A percentile compares a stretch with the other conserved stretches of the same genome.
Evolutionary conservation across 2,113 vertebrate species (phyloP).

Genomic region (Tupaia tana): DNA sequence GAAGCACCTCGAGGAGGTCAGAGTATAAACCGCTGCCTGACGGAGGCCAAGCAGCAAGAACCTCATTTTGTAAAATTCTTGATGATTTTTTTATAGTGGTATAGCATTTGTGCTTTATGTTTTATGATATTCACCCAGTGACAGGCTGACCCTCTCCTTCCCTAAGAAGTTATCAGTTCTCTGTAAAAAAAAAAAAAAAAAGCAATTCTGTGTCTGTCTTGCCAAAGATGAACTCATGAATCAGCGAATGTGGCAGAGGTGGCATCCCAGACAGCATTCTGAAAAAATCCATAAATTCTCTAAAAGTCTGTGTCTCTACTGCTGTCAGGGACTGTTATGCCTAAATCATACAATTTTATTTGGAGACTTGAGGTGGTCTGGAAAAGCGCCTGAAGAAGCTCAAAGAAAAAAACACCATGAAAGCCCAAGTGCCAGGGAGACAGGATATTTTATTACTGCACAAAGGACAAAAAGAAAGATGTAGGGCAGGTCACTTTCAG

Average conservation of each 20-base stretch:
- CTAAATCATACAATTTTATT: slow-evolving; percentile 75
- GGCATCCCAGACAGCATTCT: slow-evolving; percentile 74
- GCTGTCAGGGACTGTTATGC: slow-evolving; percentile 67
- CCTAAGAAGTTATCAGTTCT: slow-evolving; percentile 82
- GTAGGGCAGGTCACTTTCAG: slow-evolving; percentile 12
- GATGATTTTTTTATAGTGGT: slow-evolving; percentile 80
- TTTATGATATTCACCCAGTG: slow-evolving; percentile 77
- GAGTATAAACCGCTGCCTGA: slow-evolving; percentile 83
- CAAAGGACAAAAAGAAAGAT: slow-evolving; percentile 67
- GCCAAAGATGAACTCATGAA: slow-evolving; percentile 84
- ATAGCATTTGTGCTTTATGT: slow-evolving; percentile 78
- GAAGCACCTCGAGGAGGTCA: slow-evolving; percentile 82
- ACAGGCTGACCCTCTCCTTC: slow-evolving; percentile 80
- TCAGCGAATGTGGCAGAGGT: slow-evolving; percentile 82
- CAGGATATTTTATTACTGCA: slow-evolving; percentile 69
- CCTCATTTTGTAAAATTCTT: slow-evolving; percentile 80
- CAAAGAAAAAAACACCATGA: slow-evolving; percentile 57
- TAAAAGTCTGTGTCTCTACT: slow-evolving; percentile 67
- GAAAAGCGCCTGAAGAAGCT: slow-evolving; percentile 47
- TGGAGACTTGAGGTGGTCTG: slow-evolving; percentile 70
- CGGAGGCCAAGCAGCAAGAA: slow-evolving; percentile 78
- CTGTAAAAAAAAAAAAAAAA: slow-evolving; percentile 83
- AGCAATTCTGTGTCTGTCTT: slow-evolving; percentile 85
- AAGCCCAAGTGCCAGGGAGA: slow-evolving; percentile 57
- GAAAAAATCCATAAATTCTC: slow-evolving; percentile 83